Evolutionary conservation across 2,113 vertebrate species (phyloP), one percentile per base, ranked within the genome.

Genomic region (Rhabdornis inornatus): DNA sequence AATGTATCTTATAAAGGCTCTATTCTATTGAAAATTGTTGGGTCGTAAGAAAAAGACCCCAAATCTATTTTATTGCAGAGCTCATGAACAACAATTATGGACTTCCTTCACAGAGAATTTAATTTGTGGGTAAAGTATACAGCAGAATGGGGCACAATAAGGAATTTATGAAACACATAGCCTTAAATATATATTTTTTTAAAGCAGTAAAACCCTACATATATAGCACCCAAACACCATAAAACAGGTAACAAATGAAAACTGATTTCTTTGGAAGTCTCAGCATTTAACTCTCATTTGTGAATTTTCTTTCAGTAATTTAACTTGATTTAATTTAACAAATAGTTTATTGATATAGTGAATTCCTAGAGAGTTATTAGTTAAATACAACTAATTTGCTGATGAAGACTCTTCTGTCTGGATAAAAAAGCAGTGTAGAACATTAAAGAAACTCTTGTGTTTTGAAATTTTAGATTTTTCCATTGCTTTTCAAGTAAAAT

Each of bases 1-100:
- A 98, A 96, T 97, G 97, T 82, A 87, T 90, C 97, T 97, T 92
- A 92, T 89, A 96, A 97, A 97, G 80, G 56, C 69, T 47, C 61
- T 74, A 74, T 94, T 97, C 92, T 95, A 86, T 80, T 93, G 89
- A 92, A 98, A 98, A 97, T 94, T 93, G 82, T 95, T 97, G 93
- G 90, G 77, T 96, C 35, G 83, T 89, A 90, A 23, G 70, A 93
- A 83, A 95, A 95, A 89, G 82, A 24, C 2, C 0, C 1, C 6
- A 4, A 31, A 56, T 27, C 53, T 71, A 11, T 93, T 97, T 96
- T 71, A 93, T 87, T 95, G 50, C 53, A 92, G 68, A 92, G 59
- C 20, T 78, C 45, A 75, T 70, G 75, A 95, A 79, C 61, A 90
- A 86, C 55, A 91, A 92, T 96, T 96, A 91, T 90, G 40, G 56